phyloP scores from a whole-genome alignment of 2,888 invertebrate genomes.

The Trachelus iudaicus region DNA sequence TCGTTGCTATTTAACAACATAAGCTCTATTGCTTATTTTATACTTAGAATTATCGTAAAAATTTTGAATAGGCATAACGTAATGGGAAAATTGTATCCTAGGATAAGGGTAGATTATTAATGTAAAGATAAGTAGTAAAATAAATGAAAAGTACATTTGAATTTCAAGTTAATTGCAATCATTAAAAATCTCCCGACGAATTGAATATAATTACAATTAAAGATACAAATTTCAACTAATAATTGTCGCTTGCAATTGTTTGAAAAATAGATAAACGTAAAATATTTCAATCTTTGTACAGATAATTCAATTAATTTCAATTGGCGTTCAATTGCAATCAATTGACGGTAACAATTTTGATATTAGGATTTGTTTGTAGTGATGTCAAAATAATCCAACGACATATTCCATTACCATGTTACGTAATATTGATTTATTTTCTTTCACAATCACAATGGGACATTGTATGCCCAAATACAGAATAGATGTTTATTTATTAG shows the following conservation, averaged over 20 bases:
- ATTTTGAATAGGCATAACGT: constrained; percentile 60
- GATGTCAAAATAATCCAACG: not conserved
- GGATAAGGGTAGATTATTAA: constrained; percentile 44
- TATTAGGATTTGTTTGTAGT: not conserved
- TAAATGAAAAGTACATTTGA: constrained; percentile 65
- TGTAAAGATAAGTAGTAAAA: constrained; percentile 64
- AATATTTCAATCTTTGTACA: not conserved
- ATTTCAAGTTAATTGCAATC: constrained; percentile 25
- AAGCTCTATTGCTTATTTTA: constrained; percentile 65
- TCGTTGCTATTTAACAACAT: constrained; percentile 62
- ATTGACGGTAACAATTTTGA: not conserved
- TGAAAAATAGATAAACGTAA: not conserved
- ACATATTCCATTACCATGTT: not conserved
- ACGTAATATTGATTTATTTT: constrained; percentile 30
- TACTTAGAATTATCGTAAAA: constrained; percentile 61
- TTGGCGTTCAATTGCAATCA: not conserved
- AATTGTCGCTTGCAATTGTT: not conserved
- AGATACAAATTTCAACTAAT: not conserved
- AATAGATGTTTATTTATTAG: constrained; percentile 52
- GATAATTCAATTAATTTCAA: not conserved
- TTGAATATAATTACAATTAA: not conserved
- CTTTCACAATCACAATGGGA: constrained; percentile 47
- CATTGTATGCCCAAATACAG: constrained; percentile 39
- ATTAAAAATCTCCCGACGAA: not conserved
- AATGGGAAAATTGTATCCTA: constrained; percentile 64